Percentiles rank a stretch among this genome's conserved stretches.
phyloP scores from a whole-genome alignment of 1,140 invertebrate genomes.

The Eueides isabella region DNA sequence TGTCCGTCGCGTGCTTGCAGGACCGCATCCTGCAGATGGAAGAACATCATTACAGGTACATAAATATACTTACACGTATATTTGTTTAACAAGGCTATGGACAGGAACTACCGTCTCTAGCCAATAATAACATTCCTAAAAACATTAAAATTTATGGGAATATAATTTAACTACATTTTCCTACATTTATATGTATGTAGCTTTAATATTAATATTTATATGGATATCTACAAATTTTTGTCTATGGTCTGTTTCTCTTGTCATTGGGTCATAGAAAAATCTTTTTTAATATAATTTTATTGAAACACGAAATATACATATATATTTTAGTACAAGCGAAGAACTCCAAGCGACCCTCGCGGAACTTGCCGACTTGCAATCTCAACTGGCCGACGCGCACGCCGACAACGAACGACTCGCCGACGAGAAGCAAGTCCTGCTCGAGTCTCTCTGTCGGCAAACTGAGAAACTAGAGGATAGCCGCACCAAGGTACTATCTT shows the following conservation, averaged over 20 bases:
- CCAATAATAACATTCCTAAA: too few relatives aligned
- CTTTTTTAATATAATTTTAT: too few relatives aligned
- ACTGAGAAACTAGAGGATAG: constrained; percentile 95
- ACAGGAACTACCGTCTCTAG: too few relatives aligned
- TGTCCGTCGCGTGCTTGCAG: constrained; percentile 95
- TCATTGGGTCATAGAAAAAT: too few relatives aligned
- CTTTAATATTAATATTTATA: too few relatives aligned
- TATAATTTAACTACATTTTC: too few relatives aligned
- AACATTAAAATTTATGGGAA: too few relatives aligned
- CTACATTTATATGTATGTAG: too few relatives aligned
- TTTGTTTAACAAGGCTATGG: too few relatives aligned
- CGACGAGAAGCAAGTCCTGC: constrained; percentile 93
- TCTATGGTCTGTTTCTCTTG: too few relatives aligned
- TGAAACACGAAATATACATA: too few relatives aligned
- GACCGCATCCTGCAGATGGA: constrained; percentile 96
- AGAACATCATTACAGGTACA: constrained; percentile 92
- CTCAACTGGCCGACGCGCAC: constrained; percentile 92
- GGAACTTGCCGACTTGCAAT: constrained; percentile 94
- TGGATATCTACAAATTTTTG: too few relatives aligned
- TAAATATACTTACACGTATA: not conserved
- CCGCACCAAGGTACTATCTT: constrained; percentile 83
- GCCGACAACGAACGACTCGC: constrained; percentile 92
- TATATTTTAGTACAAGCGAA: constrained; percentile 90
- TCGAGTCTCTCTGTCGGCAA: constrained; percentile 95
- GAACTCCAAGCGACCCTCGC: constrained; percentile 97